Conservation (phyloP, 2,888 invertebrate species). For the Charanyca ferruginea region DNA sequence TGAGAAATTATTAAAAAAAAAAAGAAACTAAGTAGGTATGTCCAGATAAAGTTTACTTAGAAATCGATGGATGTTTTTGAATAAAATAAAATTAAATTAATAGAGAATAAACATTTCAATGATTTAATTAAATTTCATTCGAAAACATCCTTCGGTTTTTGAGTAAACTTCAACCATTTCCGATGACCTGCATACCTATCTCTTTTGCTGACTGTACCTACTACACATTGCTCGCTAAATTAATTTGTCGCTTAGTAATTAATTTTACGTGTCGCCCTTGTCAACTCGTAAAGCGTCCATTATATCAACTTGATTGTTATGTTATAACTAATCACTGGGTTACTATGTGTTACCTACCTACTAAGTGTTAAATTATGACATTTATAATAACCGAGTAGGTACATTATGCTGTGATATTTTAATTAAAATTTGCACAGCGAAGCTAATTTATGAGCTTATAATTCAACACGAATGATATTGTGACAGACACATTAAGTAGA, state of each 20-base stretch:
- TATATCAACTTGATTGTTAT: slow-evolving; percentile 50
- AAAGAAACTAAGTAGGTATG: too few relatives aligned
- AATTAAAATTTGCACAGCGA: slow-evolving; percentile 9
- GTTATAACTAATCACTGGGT: slow-evolving; percentile 45
- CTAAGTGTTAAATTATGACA: slow-evolving; percentile 15
- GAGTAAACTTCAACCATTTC: too few relatives aligned
- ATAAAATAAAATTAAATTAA: too few relatives aligned
- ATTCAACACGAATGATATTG: neutral
- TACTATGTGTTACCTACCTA: slow-evolving; percentile 6
- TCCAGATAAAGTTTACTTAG: too few relatives aligned
- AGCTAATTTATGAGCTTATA: neutral
- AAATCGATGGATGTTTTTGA: too few relatives aligned
- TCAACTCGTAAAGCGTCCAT: slow-evolving; percentile 53
- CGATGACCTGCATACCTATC: too few relatives aligned
- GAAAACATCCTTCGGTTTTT: too few relatives aligned
- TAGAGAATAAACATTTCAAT: too few relatives aligned
- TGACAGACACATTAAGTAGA: neutral
- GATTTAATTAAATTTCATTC: too few relatives aligned
- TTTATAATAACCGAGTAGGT: slow-evolving; percentile 1
- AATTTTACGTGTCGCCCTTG: slow-evolving; percentile 50
- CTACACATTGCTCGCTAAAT: slow-evolving; percentile 16
- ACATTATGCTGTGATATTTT: slow-evolving; percentile 6
- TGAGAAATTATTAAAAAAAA: too few relatives aligned
- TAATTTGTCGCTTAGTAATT: slow-evolving; percentile 54
- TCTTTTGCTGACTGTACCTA: too few relatives aligned